Evolutionary conservation across 2,113 vertebrate species (phyloP).

Genomic region (Paradoxurus hermaphroditus): DNA sequence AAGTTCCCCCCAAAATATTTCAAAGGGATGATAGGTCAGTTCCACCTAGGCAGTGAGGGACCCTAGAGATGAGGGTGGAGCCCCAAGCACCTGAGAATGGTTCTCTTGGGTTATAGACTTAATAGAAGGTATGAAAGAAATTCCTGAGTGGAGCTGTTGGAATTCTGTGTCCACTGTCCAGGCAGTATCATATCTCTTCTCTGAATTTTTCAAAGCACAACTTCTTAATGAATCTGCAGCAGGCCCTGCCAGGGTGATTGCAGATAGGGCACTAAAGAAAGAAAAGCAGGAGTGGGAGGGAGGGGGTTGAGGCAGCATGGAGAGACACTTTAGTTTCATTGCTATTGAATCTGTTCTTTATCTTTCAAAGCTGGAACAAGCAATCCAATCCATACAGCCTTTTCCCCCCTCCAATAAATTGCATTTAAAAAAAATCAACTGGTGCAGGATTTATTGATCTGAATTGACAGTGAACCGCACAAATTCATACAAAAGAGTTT

Average conservation of each 20-base stretch:
- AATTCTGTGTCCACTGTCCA: neutral
- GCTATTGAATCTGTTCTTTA: slow-evolving; percentile 72
- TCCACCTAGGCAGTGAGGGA: neutral
- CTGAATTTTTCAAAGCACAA: slow-evolving; percentile 65
- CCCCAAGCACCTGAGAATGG: neutral
- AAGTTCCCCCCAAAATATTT: neutral
- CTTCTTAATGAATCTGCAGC: slow-evolving; percentile 62
- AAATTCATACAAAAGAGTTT: slow-evolving; percentile 80
- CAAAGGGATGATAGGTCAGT: neutral
- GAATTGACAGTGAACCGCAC: slow-evolving; percentile 79
- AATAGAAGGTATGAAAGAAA: neutral
- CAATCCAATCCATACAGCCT: slow-evolving; percentile 74
- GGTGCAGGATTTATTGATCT: slow-evolving; percentile 82
- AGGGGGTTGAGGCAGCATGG: neutral
- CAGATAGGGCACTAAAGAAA: slow-evolving; percentile 56
- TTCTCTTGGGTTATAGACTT: neutral
- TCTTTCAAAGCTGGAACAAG: slow-evolving; percentile 78
- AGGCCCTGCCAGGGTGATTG: slow-evolving; percentile 66
- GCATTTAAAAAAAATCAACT: slow-evolving; percentile 75
- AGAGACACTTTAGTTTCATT: slow-evolving; percentile 56
- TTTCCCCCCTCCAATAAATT: slow-evolving; percentile 68
- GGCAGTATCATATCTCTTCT: slow-evolving; percentile 58
- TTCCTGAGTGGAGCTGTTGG: neutral
- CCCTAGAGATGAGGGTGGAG: neutral
- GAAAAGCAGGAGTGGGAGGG: slow-evolving; percentile 48